Conservation (phyloP, 2,797 vertebrate genomes). For the Astyanax mexicanus region DNA sequence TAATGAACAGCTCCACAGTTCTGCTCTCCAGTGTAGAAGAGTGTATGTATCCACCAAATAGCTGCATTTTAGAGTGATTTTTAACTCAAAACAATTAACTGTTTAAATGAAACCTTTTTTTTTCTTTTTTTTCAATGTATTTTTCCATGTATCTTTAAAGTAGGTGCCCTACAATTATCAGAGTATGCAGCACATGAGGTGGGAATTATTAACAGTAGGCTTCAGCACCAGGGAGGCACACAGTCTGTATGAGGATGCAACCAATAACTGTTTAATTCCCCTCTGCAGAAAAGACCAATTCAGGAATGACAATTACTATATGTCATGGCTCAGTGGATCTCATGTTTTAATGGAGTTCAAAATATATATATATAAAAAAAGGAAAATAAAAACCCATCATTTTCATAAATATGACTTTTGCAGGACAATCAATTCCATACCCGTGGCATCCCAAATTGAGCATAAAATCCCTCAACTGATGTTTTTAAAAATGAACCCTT, state of each 20-base stretch:
- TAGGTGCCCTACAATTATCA: neutral
- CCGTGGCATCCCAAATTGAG: neutral
- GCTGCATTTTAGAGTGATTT: slow-evolving; percentile 7
- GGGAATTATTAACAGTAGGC: slow-evolving; percentile 4
- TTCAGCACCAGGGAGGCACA: neutral
- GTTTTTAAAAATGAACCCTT: slow-evolving; percentile 9
- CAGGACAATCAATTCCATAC: neutral
- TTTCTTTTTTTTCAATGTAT: neutral
- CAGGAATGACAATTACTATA: slow-evolving; percentile 3
- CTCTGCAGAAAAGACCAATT: neutral
- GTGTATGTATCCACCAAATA: neutral
- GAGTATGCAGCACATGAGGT: neutral
- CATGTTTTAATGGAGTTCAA: neutral
- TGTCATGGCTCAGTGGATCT: neutral
- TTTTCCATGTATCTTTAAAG: neutral
- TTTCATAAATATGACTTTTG: neutral
- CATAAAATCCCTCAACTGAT: neutral
- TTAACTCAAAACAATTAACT: neutral
- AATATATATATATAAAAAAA: neutral
- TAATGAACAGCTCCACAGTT: slow-evolving; percentile 46
- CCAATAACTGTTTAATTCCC: neutral
- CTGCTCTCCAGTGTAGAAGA: slow-evolving; percentile 49
- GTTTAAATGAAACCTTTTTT: neutral
- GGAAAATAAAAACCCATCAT: neutral
- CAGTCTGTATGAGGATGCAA: neutral